Conservation (phyloP, 2,888 invertebrate species). For the Miltochrista miniata region DNA sequence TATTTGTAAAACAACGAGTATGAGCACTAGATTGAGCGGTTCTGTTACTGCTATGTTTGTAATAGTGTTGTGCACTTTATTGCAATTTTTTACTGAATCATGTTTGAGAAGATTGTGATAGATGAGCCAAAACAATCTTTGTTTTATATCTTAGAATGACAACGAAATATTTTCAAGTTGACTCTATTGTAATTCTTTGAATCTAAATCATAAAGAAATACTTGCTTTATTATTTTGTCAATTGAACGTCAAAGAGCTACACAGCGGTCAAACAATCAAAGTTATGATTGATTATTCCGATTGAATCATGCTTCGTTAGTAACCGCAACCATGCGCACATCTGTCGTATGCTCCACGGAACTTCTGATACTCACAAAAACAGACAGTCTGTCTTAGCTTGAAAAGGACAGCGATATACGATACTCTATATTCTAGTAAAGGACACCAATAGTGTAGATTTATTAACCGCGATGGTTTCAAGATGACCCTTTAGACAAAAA, state of each 20-base stretch:
- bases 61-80: constrained; percentile 1
- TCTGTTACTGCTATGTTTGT: constrained; percentile 10
- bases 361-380: constrained; percentile 78
- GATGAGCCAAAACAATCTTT: too few species aligned
- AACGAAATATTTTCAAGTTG: too few species aligned
- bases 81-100: too few species aligned
- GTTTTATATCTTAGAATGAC: too few species aligned
- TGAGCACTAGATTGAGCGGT: constrained; percentile 19
- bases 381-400: constrained; percentile 57
- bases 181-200: too few species aligned
- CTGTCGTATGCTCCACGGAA: constrained; percentile 78
- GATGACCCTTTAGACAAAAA: constrained; percentile 54
- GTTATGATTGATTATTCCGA: constrained; percentile 80
- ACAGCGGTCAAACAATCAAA: constrained; percentile 74
- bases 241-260: constrained; percentile 52
- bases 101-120: too few species aligned
- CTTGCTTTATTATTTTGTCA: constrained; percentile 26
- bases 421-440: constrained; percentile 41
- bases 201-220: constrained; percentile 7
- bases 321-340: constrained; percentile 79
- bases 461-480: constrained; percentile 57
- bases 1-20: constrained; percentile 29
- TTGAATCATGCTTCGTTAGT: constrained; percentile 78
- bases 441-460: constrained; percentile 50
- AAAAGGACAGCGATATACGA: constrained; percentile 56